Evolutionary conservation across 2,888 invertebrate species (phyloP).

Genomic region (Taenaris catops): DNA sequence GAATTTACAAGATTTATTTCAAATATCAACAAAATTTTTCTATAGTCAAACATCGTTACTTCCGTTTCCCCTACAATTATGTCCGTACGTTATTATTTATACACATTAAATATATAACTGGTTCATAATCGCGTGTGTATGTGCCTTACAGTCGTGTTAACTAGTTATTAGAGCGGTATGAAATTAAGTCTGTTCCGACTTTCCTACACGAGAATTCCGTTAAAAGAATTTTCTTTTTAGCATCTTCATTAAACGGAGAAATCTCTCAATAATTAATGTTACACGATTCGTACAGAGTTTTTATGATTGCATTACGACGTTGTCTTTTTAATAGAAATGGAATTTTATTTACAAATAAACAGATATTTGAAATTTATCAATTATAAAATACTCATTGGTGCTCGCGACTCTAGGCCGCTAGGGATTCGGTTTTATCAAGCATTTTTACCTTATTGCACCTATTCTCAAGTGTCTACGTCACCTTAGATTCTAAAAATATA

Average conservation of each 20-base stretch:
- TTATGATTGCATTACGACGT: constrained; percentile 1
- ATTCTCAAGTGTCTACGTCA: too few relatives aligned
- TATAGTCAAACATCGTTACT: background rate
- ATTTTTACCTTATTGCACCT: too few relatives aligned
- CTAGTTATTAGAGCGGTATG: constrained; percentile 31
- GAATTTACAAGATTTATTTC: too few relatives aligned
- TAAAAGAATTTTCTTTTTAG: constrained; percentile 23
- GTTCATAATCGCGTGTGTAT: constrained; percentile 1
- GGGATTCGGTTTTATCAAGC: too few relatives aligned
- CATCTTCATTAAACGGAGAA: constrained; percentile 12
- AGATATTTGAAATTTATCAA: too few relatives aligned
- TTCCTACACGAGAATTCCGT: constrained; percentile 34
- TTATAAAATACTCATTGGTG: too few relatives aligned
- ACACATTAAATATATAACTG: background rate
- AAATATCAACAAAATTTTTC: too few relatives aligned
- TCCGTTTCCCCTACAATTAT: constrained; percentile 1
- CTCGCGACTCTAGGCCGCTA: too few relatives aligned
- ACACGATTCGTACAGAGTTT: background rate
- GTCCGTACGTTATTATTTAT: background rate
- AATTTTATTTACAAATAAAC: too few relatives aligned
- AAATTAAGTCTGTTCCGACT: constrained; percentile 29
- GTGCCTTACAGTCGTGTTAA: constrained; percentile 22
- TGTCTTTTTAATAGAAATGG: too few relatives aligned
- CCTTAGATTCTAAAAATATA: too few relatives aligned
- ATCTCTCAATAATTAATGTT: constrained; percentile 2